Evolutionary conservation across 2,888 invertebrate genomes (phyloP), one percentile per base, ranked within the genome.

Genomic region (Timandra comae): DNA sequence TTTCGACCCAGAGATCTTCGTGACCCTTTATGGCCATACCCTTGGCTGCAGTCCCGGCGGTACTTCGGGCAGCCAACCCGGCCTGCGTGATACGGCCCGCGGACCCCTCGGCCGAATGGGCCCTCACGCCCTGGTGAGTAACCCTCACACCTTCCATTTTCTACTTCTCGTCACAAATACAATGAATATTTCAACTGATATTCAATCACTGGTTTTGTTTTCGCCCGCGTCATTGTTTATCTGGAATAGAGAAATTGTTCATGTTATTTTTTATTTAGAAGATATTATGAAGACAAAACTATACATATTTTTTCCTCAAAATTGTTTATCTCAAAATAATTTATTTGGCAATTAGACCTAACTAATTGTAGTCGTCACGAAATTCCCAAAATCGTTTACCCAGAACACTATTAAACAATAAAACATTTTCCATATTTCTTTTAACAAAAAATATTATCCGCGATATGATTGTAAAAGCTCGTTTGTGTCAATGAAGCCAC

Each of bases 1-100:
- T 97, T 71, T 96, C 96, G 30, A 98, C 95, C 98, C 98, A 98
- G 25, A 96, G 91, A 64, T 97, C 96, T 79, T 97, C 96, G 64
- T 95, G 92, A 49, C 97, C 97, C 67, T 95, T 96, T 68, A 97
- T 97, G 56, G 94, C 93, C 96, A 97, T 97, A 48, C 96, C 96
- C 67, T 95, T 94, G 49, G 97, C 97, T 1, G 97, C 98, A 29
- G 97, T 97, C 33, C 98, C 98, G 38, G 70, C 96, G 21, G 95
- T 93, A 67, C 95, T 96, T 31, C 97, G 89, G 13, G 97, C 97
- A 52, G 96, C 91, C 49, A 97, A 84, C 12, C 96, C 97, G 25
- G 91, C 91, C 65, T 91, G 91, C 26, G 91, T 89, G 69, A 89
- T 89, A 52, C 90, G 84, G 20, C 89, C 89, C 3, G 88, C 89